Evolutionary conservation across 2,797 vertebrate genomes (phyloP), one percentile per base, ranked within the genome.

Genomic region (Garrulus glandarius): DNA sequence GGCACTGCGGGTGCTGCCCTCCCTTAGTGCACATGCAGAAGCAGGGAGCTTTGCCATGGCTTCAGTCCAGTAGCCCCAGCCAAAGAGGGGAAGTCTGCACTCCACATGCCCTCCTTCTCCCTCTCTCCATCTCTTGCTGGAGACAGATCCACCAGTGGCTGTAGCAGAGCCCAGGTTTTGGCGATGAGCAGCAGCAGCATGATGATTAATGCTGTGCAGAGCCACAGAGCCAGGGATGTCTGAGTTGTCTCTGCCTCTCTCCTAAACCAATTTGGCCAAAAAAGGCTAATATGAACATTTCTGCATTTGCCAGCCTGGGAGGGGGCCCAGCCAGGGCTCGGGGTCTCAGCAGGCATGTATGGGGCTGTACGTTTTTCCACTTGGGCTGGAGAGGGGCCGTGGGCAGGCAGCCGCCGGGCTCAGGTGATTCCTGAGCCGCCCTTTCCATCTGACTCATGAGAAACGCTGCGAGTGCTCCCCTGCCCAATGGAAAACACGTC

Each of bases 361-460:
- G 22, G 76, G 65, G 37, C 72, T 19, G 52, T 72, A 13, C 95
- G 71, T 79, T 96, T 96, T 96, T 93, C 94, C 92, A 70, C 60
- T 94, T 32, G 80, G 81, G 67, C 86, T 91, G 94, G 90, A 96
- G 78, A 82, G 86, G 80, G 93, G 92, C 90, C 0, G 64, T 3
- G 67, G 80, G 83, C 92, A 76, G 83, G 85, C 77, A 71, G 88
- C 88, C 18, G 2, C 65, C 0, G 1, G 75, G 88, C 96, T 96
- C 94, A 94, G 95, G 94, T 96, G 96, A 93, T 78, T 95, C 68
- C 87, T 55, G 55, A 79, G 86, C 93, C 4, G 11, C 78, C 92
- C 92, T 88, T 93, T 95, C 86, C 91, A 57, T 92, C 92, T 89
- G 87, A 92, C 88, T 96, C 86, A 89, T 60, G 81, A 79, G 85